These are phyloP conservation scores for Drosophila neotestacea DNA, from an alignment of 2,888 invertebrate species.

Conservation along the genomic window DNA sequence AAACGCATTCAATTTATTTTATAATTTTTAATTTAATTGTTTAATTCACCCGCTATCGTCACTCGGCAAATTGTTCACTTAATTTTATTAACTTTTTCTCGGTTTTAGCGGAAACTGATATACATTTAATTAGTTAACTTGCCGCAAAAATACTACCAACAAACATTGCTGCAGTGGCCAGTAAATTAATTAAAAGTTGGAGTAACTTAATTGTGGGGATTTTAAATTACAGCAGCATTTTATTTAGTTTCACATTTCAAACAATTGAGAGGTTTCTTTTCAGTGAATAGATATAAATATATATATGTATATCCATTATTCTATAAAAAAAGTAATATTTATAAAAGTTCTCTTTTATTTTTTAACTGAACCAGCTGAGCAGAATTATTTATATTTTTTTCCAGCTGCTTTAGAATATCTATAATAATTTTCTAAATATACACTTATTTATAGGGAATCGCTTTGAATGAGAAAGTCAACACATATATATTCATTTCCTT, in stretches of 20 bases:
- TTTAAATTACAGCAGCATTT: not conserved
- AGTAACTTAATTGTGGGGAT: not conserved
- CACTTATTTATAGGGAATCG: not conserved
- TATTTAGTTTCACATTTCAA: not conserved
- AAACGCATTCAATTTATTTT: slow-evolving; percentile 38
- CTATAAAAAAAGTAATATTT: too few species aligned
- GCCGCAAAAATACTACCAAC: not conserved
- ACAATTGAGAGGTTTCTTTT: too few species aligned
- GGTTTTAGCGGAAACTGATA: not conserved
- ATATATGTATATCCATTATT: too few species aligned
- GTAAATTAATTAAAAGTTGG: not conserved
- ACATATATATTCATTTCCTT: not conserved
- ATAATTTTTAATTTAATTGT: slow-evolving; percentile 45
- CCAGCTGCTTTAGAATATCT: too few species aligned
- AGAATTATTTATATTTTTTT: too few species aligned
- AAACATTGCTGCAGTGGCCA: not conserved
- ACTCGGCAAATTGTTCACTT: slow-evolving; percentile 11
- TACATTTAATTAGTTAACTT: slow-evolving; percentile 3
- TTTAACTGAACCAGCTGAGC: too few species aligned
- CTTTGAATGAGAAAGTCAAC: not conserved
- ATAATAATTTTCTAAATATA: too few species aligned
- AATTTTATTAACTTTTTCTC: slow-evolving; percentile 28
- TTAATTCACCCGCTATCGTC: slow-evolving; percentile 28
- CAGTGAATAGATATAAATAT: too few species aligned
- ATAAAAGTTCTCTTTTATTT: too few species aligned